These are phyloP conservation scores for Haliaeetus leucogaster DNA, from an alignment of 2,113 vertebrate species.

Conservation along the genomic window DNA sequence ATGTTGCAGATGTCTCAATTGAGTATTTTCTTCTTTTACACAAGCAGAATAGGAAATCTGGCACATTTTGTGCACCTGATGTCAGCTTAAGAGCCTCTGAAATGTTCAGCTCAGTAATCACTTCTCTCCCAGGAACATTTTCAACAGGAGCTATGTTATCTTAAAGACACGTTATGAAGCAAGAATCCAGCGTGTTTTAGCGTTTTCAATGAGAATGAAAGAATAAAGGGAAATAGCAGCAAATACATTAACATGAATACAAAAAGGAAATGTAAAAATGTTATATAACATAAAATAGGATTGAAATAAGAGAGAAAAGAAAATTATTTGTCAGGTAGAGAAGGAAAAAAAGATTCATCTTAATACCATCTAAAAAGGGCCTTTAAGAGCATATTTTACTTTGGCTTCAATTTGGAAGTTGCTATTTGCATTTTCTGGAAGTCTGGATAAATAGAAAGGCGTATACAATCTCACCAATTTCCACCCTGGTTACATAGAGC, in stretches of 20 bases:
- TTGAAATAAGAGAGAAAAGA: neutral
- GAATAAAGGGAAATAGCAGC: neutral
- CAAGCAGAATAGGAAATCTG: neutral
- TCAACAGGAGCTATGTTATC: neutral
- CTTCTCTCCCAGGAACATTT: neutral
- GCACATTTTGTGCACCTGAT: neutral
- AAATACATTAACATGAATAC: neutral
- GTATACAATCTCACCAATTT: neutral
- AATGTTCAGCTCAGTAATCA: neutral
- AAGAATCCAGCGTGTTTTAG: neutral
- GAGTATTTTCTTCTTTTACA: constrained; percentile 11
- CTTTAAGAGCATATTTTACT: neutral
- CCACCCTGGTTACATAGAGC: neutral
- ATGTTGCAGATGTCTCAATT: neutral
- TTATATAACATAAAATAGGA: neutral
- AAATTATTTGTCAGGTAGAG: neutral
- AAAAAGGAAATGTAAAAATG: neutral
- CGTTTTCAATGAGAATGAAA: neutral
- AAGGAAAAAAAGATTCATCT: neutral
- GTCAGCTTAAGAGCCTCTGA: constrained; percentile 1
- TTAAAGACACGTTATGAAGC: neutral
- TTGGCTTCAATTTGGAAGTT: neutral
- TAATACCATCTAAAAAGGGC: neutral
- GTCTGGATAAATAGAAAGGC: neutral
- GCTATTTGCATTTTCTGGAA: neutral